Base-by-base conservation (phyloP, 2,888 invertebrate species). In the Synanthedon myopaeformis region DNA sequence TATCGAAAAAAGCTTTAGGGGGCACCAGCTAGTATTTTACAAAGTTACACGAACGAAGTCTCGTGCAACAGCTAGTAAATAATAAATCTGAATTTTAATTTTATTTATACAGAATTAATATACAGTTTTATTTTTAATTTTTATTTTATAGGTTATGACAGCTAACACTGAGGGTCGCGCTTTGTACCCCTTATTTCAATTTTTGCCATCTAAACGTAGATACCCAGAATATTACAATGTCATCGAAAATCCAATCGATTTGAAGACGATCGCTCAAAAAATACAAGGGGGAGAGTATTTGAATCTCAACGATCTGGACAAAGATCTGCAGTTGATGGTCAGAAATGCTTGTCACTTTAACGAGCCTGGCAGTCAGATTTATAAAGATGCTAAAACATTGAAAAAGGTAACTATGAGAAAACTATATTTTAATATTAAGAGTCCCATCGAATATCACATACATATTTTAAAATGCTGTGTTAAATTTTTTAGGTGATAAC, bases 221-320 rank as follows among this genome's bases (percentile, higher is more conserved):
- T 98, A 98, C 79, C 98, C 99, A 0, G 95, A 97, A 68, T 99
- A 99, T 83, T 99, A 95, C 76, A 94, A 94, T 63, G 92, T 98
- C 0, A 98, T 98, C 55, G 95, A 96, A 57, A 92, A 92, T 58
- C 99, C 99, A 0, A 95, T 99, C 59, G 99, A 99, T 82, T 82
- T 99, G 66, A 95, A 96, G 82, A 92, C 92, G 56, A 96, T 99
- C 54, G 98, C 97, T 0, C 92, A 92, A 55, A 96, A 95, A 80
- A 95, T 99, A 53, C 96, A 96, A 79, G 92, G 92, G 55, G 92
- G 92, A 53, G 92, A 94, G 54, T 99, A 99, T 72, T 83, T 89
- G 0, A 90, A 85, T 59, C 76, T 99, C 42, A 86, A 87, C 51
- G 96, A 97, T 54, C 89, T 99, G 88, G 98, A 98, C 76, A 92